Evolutionary conservation across 2,797 vertebrate genomes (phyloP).

Genomic region (Rallus crepitans): DNA sequence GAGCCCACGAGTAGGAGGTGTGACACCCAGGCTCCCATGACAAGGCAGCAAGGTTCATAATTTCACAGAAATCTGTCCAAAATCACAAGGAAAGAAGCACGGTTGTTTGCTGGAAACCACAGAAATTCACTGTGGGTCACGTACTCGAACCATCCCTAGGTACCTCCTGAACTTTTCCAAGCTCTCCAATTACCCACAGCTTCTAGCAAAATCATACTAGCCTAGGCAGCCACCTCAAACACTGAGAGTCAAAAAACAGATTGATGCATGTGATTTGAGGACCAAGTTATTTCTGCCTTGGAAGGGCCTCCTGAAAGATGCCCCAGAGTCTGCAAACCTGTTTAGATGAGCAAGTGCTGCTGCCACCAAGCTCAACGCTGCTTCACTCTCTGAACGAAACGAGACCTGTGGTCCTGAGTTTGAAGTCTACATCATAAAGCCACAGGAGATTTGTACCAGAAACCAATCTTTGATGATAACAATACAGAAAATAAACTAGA

Average conservation of each 20-base stretch:
- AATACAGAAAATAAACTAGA: constrained; percentile 32
- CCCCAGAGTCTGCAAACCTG: background rate
- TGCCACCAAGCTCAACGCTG: background rate
- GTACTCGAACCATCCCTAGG: background rate
- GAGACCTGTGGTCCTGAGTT: background rate
- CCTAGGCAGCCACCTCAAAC: background rate
- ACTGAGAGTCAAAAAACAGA: background rate
- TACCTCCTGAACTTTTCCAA: background rate
- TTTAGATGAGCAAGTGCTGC: background rate
- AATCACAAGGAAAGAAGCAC: background rate
- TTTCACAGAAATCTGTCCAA: accelerated
- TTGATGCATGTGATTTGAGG: background rate
- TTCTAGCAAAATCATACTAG: background rate
- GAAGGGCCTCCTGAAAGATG: background rate
- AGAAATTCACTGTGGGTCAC: background rate
- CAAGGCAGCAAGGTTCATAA: background rate
- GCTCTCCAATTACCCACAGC: background rate
- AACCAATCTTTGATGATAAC: background rate
- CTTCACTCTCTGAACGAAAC: background rate
- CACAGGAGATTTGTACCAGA: background rate
- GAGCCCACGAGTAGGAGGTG: background rate
- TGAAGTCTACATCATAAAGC: background rate
- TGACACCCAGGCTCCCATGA: background rate
- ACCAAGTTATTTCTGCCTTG: background rate
- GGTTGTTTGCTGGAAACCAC: accelerated